A percentile compares a stretch with the other conserved stretches of the same genome.
Conservation (phyloP, 1,140 invertebrate genomes). For the Penaeus chinensis region DNA sequence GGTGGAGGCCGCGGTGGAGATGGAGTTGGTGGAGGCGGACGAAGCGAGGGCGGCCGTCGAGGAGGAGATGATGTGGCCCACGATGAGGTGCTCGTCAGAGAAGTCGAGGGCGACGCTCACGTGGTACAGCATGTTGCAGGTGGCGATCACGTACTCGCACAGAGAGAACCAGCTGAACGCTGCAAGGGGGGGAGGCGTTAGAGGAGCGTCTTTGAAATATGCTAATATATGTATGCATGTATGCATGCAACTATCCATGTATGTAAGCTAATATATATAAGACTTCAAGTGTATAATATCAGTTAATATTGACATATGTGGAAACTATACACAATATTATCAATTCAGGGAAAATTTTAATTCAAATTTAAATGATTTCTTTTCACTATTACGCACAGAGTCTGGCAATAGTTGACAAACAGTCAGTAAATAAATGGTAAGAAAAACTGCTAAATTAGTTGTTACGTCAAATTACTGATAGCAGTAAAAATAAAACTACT, state of each 20-base stretch:
- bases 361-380: too few species aligned
- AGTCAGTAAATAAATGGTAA: too few species aligned
- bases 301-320: background rate
- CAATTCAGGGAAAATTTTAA: background rate
- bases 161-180: slow-evolving; percentile 94
- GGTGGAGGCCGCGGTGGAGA: slow-evolving; percentile 31
- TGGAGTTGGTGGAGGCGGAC: slow-evolving; percentile 4
- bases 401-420: too few species aligned
- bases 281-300: background rate
- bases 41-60: slow-evolving; percentile 7
- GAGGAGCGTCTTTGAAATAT: too few species aligned
- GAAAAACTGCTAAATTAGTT: too few species aligned
- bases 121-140: slow-evolving; percentile 92
- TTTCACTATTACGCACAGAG: too few species aligned
- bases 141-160: slow-evolving; percentile 90
- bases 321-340: background rate
- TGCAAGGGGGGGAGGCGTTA: slow-evolving; percentile 69
- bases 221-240: background rate
- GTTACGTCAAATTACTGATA: too few species aligned
- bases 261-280: background rate
- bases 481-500: too few species aligned
- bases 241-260: slow-evolving; percentile 11
- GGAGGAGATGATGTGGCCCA: slow-evolving; percentile 70
- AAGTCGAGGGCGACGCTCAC: slow-evolving; percentile 88
- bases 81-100: slow-evolving; percentile 81